Evolutionary conservation across 2,888 invertebrate genomes (phyloP), one percentile per base, ranked within the genome.

Genomic region (Phaedon cochleariae): DNA sequence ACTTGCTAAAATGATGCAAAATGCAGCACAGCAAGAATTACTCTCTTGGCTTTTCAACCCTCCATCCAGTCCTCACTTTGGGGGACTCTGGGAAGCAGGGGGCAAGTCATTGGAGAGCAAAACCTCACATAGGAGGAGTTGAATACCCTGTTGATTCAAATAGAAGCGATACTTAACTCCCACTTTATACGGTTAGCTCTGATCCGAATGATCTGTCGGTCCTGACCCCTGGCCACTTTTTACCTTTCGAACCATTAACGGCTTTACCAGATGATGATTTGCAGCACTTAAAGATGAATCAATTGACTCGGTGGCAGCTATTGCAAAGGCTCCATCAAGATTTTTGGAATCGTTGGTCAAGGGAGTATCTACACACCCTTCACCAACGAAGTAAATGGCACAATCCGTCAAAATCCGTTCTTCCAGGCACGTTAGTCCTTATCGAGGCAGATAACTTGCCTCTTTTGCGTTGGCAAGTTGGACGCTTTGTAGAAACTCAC

Each of bases 191-290:
- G 0, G 6, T 53, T 20, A 51, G 18, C 31, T 22, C 31, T 49
- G 59, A 53, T 15, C 60, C 52, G 2, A 21, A 49, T 10, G 37
- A 1, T 73, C 76, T 0, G 70, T 60, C 15, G 75, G 75, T 58
- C 72, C n/a, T n/a, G n/a, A n/a, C n/a, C n/a, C n/a, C n/a, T n/a
- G n/a, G n/a, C n/a, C n/a, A n/a, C n/a, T n/a, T 76, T 45, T 65
- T 76, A 12, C 73, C 74, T 52, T 71, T 73, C 1, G 31, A 53
- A 9, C 49, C 71, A 1, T 21, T 73, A 1, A 66, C 54, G 0
- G 34, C 64, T 2, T 12, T 73, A 1, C 73, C 71, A 9, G 69
- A 73, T n/a, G 64, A 67, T 57, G 37, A 59, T 70, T 62, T n/a
- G 73, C 41, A 73, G 66, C 45, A 12, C 66, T 51, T 48, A 3